Evolutionary conservation across 2,113 vertebrate genomes (phyloP).

Genomic region (Micromys minutus): DNA sequence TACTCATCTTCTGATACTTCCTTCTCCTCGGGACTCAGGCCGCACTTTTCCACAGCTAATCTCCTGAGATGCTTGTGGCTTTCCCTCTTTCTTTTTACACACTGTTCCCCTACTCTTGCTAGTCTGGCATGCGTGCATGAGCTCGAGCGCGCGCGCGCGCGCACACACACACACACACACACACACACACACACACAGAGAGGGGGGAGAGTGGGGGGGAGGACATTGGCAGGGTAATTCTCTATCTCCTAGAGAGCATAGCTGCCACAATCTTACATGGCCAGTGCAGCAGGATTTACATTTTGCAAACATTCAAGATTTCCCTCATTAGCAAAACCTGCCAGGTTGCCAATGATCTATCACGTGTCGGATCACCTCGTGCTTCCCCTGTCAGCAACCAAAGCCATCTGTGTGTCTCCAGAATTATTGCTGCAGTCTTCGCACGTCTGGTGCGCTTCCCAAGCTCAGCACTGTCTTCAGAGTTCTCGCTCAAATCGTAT

Average conservation of each 20-base stretch:
- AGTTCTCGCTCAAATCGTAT: background rate
- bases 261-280: background rate
- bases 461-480: background rate
- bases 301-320: background rate
- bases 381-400: background rate
- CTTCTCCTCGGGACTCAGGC: slow-evolving; percentile 3
- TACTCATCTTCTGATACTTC: background rate
- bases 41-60: background rate
- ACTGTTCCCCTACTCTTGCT: background rate
- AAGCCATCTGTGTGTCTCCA: background rate
- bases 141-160: too few relatives aligned
- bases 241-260: background rate
- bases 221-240: background rate
- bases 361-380: background rate
- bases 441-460: background rate
- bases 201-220: background rate
- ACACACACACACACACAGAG: background rate
- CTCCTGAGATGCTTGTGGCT: background rate
- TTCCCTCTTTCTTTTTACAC: background rate
- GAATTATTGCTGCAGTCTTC: background rate
- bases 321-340: background rate
- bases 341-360: background rate
- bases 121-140: background rate
- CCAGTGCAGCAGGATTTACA: background rate
- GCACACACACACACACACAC: too few relatives aligned